Conservation (phyloP, 2,113 vertebrate genomes). For the Cebus imitator region DNA sequence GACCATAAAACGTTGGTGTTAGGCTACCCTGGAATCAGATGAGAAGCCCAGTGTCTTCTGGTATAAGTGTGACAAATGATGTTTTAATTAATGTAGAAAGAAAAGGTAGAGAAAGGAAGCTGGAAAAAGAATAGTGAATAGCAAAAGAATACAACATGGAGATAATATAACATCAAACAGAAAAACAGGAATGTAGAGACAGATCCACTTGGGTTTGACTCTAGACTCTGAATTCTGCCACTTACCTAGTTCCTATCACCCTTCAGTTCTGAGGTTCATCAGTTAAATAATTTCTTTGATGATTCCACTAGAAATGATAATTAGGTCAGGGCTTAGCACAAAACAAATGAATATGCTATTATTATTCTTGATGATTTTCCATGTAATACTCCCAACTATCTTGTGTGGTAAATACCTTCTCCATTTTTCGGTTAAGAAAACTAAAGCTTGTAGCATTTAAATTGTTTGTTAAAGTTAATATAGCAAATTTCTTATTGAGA, state of each 20-base stretch:
- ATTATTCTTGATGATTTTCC: not conserved
- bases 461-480: not conserved
- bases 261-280: not conserved
- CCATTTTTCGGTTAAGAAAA: not conserved
- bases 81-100: not conserved
- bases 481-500: not conserved
- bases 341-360: not conserved
- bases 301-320: slow-evolving; percentile 8
- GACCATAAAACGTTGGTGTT: not conserved
- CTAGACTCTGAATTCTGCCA: not conserved
- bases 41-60: not conserved
- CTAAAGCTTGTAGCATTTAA: not conserved
- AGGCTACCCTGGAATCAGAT: not conserved
- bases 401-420: not conserved
- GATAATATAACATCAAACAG: not conserved
- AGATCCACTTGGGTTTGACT: not conserved
- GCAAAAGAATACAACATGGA: not conserved
- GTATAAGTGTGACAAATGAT: not conserved
- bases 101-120: not conserved
- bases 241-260: not conserved
- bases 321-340: not conserved
- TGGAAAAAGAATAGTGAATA: not conserved
- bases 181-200: not conserved
- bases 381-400: not conserved
- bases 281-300: not conserved